A percentile compares a stretch with the other conserved stretches of the same genome.
phyloP scores from a whole-genome alignment of 2,888 invertebrate species.

The Norana najaformis region DNA sequence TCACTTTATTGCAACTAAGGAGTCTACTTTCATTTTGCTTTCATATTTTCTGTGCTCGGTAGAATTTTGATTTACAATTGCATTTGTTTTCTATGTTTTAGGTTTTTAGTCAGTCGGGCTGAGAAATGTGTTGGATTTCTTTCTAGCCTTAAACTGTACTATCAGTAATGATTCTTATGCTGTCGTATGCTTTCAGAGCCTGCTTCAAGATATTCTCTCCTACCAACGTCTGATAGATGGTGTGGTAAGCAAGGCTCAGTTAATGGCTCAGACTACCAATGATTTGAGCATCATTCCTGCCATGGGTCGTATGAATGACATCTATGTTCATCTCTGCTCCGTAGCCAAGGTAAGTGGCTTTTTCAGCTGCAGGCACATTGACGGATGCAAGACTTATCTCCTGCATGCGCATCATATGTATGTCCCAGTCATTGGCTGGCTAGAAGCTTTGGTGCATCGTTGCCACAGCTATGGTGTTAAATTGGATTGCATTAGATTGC shows the following conservation, averaged over 20 bases:
- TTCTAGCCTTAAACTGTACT: not conserved
- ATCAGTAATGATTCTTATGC: not conserved
- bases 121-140: too few species aligned
- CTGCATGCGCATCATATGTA: not conserved
- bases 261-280: slow-evolving; percentile 72
- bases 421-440: too few species aligned
- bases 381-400: not conserved
- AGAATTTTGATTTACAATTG: too few species aligned
- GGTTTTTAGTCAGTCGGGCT: too few species aligned
- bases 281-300: slow-evolving; percentile 62
- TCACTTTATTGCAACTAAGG: too few species aligned
- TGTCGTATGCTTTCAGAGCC: slow-evolving; percentile 65
- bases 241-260: slow-evolving; percentile 83
- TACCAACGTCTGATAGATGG: slow-evolving; percentile 88
- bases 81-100: too few species aligned
- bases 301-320: slow-evolving; percentile 43
- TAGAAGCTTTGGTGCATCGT: not conserved
- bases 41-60: too few species aligned
- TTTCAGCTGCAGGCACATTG: not conserved
- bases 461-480: not conserved
- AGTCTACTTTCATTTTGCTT: too few species aligned
- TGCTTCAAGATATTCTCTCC: slow-evolving; percentile 84
- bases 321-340: slow-evolving; percentile 36
- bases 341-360: slow-evolving; percentile 40
- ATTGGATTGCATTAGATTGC: not conserved